These are phyloP conservation scores for Albula glossodonta DNA, from an alignment of 2,113 vertebrate species.

Conservation along the genomic window DNA sequence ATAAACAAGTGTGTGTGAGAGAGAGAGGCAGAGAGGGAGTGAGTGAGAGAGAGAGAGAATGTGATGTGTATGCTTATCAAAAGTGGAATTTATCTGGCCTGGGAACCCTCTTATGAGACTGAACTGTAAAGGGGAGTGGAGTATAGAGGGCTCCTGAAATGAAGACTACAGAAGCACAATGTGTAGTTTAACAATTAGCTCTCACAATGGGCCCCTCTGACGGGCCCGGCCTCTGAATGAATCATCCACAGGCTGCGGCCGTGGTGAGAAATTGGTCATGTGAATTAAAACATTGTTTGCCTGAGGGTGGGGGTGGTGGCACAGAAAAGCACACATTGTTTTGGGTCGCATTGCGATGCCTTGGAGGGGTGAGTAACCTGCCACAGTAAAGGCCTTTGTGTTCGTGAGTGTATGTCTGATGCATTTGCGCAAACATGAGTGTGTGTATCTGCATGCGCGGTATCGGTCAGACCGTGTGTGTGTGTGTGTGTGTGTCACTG, in stretches of 20 bases:
- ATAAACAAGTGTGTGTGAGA: too few species aligned
- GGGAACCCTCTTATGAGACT: background rate
- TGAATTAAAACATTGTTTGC: conserved; percentile 11
- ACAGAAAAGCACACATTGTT: background rate
- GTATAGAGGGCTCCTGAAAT: background rate
- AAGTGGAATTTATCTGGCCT: background rate
- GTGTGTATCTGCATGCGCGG: background rate
- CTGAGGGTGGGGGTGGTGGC: background rate
- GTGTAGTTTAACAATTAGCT: background rate
- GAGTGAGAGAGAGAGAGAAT: too few species aligned
- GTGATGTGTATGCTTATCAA: background rate
- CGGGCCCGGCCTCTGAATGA: background rate
- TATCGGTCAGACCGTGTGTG: background rate
- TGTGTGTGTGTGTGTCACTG: background rate
- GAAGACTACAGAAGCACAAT: background rate
- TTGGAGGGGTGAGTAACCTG: background rate
- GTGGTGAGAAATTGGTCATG: background rate
- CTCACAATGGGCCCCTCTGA: background rate
- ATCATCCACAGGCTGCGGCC: background rate
- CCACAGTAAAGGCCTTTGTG: background rate
- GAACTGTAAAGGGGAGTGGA: background rate
- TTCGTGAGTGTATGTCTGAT: too few species aligned
- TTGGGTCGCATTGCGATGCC: background rate
- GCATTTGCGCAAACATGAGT: background rate
- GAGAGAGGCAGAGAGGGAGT: too few species aligned